Evolutionary conservation across 1,140 invertebrate species (phyloP), one percentile per base, ranked within the genome.

Genomic region (Asobara japonica): DNA sequence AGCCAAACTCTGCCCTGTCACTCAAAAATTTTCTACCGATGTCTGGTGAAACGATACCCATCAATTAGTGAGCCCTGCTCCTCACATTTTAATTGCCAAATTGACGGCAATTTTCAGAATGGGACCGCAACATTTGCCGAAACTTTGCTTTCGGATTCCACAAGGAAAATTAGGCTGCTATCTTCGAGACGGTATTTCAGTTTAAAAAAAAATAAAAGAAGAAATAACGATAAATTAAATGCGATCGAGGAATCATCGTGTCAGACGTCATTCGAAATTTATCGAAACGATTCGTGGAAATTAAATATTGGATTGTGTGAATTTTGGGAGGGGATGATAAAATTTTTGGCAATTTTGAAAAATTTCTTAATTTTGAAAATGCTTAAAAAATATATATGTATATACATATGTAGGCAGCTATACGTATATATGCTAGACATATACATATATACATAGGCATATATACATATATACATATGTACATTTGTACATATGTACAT

Each of bases 71-170:
- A 36, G 51, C 16, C 78, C 81, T n/a, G n/a, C 80, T 81, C 82
- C 81, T 79, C 78, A 81, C 82, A 80, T 83, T 83, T 83, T 87
- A 87, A 87, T 87, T 87, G 82, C 82, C 82, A 87, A 87, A 87
- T 87, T 87, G 86, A 80, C 80, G 85, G 80, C 85, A 87, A 87
- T 87, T 87, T 87, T 71, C 78, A 56, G 70, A 71, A 79, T 82
- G 80, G 80, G 73, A 83, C 33, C n/a, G 41, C n/a, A 45, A 45
- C 41, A n/a, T 4, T 6, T 16, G 13, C 5, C 7, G 7, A 45
- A n/a, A n/a, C 3, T 45, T 45, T 45, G 7, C n/a, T 16, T 45
- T 45, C 18, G 41, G n/a, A 16, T 16, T 45, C 4, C 18, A 16
- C 33, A 30, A 11, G 62, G 27, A 61, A 51, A 61, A 30, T 27